Conservation (phyloP, 2,888 invertebrate species). For the Aleiodes alternator region DNA sequence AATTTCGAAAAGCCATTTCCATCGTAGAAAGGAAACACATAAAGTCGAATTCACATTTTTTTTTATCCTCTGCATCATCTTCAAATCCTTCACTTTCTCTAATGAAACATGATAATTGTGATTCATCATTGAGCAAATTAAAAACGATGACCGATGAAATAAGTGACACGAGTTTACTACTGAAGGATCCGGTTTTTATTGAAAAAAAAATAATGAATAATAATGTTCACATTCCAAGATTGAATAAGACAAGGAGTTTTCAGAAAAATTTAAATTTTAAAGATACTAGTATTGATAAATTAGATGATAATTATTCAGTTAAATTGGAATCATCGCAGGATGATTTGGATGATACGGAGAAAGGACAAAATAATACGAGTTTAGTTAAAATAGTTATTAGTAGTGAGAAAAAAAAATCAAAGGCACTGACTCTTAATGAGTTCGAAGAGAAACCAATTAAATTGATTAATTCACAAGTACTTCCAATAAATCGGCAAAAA, state of each 20-base stretch:
- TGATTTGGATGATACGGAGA: conserved; percentile 48
- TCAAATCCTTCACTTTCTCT: conserved; percentile 21
- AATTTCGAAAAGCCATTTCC: conserved; percentile 65
- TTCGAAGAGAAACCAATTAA: conserved; percentile 56
- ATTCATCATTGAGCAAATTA: conserved; percentile 29
- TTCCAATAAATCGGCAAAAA: neutral
- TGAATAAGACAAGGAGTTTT: conserved; percentile 65
- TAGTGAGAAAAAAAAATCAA: conserved; percentile 52
- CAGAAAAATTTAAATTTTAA: conserved; percentile 64
- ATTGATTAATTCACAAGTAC: neutral
- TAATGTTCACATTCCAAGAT: conserved; percentile 50
- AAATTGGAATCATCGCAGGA: conserved; percentile 54
- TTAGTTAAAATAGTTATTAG: conserved; percentile 69
- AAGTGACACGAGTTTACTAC: conserved; percentile 11
- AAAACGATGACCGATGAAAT: conserved; percentile 3
- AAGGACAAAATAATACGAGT: conserved; percentile 54
- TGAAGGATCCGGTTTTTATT: conserved; percentile 3
- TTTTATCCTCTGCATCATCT: neutral
- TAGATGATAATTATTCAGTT: conserved; percentile 49
- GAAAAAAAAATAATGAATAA: conserved; percentile 2
- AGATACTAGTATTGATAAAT: conserved; percentile 51
- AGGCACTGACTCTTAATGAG: conserved; percentile 46
- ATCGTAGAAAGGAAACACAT: conserved; percentile 55
- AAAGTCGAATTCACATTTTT: conserved; percentile 14
- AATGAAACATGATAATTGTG: conserved; percentile 21